Evolutionary conservation across 1,140 invertebrate genomes (phyloP).

Genomic region (Antheraea mylitta): DNA sequence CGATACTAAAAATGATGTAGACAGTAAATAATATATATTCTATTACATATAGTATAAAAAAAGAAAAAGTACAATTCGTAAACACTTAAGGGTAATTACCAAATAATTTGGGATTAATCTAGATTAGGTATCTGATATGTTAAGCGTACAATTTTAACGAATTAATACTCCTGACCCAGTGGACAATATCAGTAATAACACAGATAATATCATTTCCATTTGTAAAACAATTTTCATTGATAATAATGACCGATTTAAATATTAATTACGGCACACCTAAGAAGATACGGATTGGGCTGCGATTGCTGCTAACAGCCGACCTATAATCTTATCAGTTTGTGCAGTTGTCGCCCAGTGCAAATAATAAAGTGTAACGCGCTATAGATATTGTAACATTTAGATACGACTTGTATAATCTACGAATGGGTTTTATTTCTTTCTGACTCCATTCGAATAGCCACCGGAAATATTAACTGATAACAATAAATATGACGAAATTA

Average conservation of each 20-base stretch:
- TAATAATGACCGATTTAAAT: conserved; percentile 3
- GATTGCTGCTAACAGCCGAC: not conserved
- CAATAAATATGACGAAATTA: no score
- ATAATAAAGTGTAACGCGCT: conserved; percentile 19
- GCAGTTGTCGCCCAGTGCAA: conserved; percentile 25
- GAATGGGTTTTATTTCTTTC: not conserved
- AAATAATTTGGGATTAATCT: not conserved
- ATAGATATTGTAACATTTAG: conserved; percentile 7
- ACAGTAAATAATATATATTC: no score
- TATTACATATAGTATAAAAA: no score
- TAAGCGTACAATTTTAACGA: not conserved
- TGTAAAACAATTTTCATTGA: not conserved
- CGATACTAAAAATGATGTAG: no score
- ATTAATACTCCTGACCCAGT: not conserved
- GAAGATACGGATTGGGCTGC: not conserved
- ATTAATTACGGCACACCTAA: conserved; percentile 4
- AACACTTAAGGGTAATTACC: not conserved
- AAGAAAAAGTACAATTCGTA: not conserved
- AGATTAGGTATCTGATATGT: not conserved
- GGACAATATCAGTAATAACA: not conserved
- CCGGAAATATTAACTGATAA: no score
- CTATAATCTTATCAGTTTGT: conserved; percentile 24
- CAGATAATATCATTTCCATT: not conserved
- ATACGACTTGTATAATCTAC: not conserved
- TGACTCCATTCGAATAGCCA: not conserved